Evolutionary conservation across 1,140 invertebrate genomes (phyloP), one percentile per base, ranked within the genome.

Genomic region (Phocides pigmalion): DNA sequence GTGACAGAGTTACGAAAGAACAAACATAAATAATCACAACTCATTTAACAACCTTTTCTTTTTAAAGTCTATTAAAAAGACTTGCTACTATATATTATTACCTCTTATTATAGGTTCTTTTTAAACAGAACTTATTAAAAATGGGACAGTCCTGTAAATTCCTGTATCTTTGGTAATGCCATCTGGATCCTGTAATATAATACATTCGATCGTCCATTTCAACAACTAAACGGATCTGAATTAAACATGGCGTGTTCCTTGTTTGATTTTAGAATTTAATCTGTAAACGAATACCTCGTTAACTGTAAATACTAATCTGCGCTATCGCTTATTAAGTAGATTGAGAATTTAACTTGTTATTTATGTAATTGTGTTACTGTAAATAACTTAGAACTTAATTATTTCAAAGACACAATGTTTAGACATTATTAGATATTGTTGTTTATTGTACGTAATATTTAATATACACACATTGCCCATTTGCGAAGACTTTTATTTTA

Each of bases 151-250:
- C 50, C 35, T 22, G n/a, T 1, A 22, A 54, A 41, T 41, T 41
- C 35, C 51, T 9, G 19, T 22, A 22, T 14, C 0, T 3, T 1
- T 54, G 51, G 51, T n/a, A 19, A 54, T 20, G 19, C 19, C 17
- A 54, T 22, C 37, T 25, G 51, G 51, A 54, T 54, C 51, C 51
- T 54, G 51, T 41, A 54, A 54, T 54, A 54, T 39, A 39, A 54
- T 54, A 54, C 12, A 14, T 22, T 39, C 19, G 51, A 39, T 14
- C 25, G 22, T 54, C 41, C 35, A 35, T 17, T 54, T 54, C 51
- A 54, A 54, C 37, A 41, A 54, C 17, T 22, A 16, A 54, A 14
- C 51, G 35, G 51, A 25, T 54, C 51, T 54, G 51, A 54, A 39
- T 54, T 41, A 54, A 39, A 54, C 35, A 54, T 41, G 51, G 51